Evolutionary conservation across 2,113 vertebrate species (phyloP), one percentile per base, ranked within the genome.

Genomic region (Ploceus nigricollis): DNA sequence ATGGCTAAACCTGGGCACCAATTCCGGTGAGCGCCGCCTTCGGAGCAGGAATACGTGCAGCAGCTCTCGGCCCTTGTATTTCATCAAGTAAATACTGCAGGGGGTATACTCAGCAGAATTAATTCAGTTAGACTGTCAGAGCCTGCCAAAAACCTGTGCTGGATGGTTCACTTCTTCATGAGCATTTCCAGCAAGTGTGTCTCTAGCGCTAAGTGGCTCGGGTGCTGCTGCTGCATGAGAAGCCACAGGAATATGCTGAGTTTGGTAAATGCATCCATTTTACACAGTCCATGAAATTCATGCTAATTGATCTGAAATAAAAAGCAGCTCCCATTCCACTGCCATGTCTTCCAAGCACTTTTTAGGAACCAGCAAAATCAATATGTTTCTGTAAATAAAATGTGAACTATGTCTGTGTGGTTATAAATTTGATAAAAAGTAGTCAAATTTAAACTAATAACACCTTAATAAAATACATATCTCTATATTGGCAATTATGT

Each of bases 321-420:
- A 96, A 97, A n/a, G 18, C 77, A 95, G 60, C 71, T 93, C 94
- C 86, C 16, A 21, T 89, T 96, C 96, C 93, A 97, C 98, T 97
- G 96, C 96, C 0, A 0, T 64, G 82, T 82, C 86, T 96, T 98
- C 97, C 95, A 96, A 97, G 82, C 90, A 85, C 94, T 96, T 98
- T 97, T 98, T 97, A 98, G 89, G 95, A 98, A 97, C 91, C 87
- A 61, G 63, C 19, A 96, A 97, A 97, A 98, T 98, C 97, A 25
- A 98, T 98, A 94, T 3, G 20, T 93, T 97, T 97, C 97, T 96
- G 97, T 98, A 98, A 98, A 98, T 98, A 98, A 97, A 98, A 96
- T 94, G 89, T 1, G 17, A 93, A 82, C 82, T 92, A 24, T 80
- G 96, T 95, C 89, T 96, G 56, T 24, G 27, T 65, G 87, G 68